Evolutionary conservation across 2,888 invertebrate species (phyloP), one percentile per base, ranked within the genome.

Genomic region (Sphaeridia pumilis): DNA sequence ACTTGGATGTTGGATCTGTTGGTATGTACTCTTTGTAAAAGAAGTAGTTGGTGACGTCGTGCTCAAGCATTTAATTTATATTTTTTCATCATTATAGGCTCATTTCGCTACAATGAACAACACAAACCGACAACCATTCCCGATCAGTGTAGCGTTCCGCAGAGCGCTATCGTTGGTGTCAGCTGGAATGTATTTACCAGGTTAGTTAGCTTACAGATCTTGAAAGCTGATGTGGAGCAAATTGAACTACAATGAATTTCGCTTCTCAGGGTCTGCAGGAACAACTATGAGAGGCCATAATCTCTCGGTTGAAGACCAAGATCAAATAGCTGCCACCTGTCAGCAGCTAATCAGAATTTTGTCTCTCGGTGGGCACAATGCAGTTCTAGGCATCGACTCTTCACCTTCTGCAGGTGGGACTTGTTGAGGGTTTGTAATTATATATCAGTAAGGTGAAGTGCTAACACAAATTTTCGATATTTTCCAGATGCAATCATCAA

Each of bases 1-100:
- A 89, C 94, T 0, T 98, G 97, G 97, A 89, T 94, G 82, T 74
- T 97, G 31, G 95, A 97, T 74, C 77, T 97, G 38, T 75, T 97
- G 66, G 77, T 76, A 66, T 64, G 70, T 64, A 21, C 10, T 49
- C 27, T 24, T 24, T 31, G 12, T 14, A 31, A 7, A 31, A 31
- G 31, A 31, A n/a, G n/a, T n/a, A n/a, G 31, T 31, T 31, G 7
- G 7, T 31, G 7, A 31, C 31, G 14, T 7, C 31, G 14, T 31
- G 31, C 31, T 7, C 31, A 31, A 14, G 14, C 7, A 31, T 31
- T 31, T 31, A 31, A 31, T 10, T 10, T 31, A 14, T 14, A 31
- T 10, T 31, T 7, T 31, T 10, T 50, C 31, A 22, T 44, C 21
- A 35, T 34, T 10, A n/a, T 12, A 46, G 46, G 42, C 42, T 36